A percentile compares a stretch with the other conserved stretches of the same genome.
Conservation (phyloP, 2,113 vertebrate species). For the Scartelaos histophorus region DNA sequence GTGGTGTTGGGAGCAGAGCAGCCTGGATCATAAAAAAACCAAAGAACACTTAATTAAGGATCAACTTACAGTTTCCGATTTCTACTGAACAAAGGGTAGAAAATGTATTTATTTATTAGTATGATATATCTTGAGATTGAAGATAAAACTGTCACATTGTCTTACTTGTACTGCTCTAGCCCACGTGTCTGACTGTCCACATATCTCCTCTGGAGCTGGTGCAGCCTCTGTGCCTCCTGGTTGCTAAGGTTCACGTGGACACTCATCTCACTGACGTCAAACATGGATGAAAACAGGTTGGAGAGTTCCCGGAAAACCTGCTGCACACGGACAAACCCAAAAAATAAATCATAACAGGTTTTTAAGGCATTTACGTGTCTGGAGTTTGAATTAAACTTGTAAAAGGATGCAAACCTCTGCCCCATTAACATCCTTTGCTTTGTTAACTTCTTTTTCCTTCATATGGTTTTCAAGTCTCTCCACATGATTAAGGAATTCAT, state of each 20-base stretch:
- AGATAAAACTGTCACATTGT: background rate
- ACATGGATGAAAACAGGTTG: conserved; percentile 74
- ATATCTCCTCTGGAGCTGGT: conserved; percentile 79
- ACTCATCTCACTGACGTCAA: conserved; percentile 80
- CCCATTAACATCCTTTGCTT: conserved; percentile 50
- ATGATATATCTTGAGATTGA: background rate
- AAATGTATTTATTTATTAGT: background rate
- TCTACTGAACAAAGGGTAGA: no score
- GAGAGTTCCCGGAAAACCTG: conserved; percentile 75
- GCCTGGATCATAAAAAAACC: conserved; percentile 37
- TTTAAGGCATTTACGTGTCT: background rate
- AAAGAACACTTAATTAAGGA: background rate
- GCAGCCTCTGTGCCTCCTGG: conserved; percentile 74
- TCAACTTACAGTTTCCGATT: no score
- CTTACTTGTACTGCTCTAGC: conserved; percentile 80
- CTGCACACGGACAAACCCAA: conserved; percentile 22
- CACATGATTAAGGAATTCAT: conserved; percentile 74
- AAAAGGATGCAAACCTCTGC: conserved; percentile 53
- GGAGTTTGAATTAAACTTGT: background rate
- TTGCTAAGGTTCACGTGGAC: conserved; percentile 67
- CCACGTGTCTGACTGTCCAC: conserved; percentile 66
- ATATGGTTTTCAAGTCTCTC: conserved; percentile 73
- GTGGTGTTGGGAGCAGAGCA: conserved; percentile 69
- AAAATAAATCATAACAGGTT: background rate
- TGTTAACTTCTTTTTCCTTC: conserved; percentile 55